Conservation (phyloP, 2,797 vertebrate species). For the Enteromius argenteus region DNA sequence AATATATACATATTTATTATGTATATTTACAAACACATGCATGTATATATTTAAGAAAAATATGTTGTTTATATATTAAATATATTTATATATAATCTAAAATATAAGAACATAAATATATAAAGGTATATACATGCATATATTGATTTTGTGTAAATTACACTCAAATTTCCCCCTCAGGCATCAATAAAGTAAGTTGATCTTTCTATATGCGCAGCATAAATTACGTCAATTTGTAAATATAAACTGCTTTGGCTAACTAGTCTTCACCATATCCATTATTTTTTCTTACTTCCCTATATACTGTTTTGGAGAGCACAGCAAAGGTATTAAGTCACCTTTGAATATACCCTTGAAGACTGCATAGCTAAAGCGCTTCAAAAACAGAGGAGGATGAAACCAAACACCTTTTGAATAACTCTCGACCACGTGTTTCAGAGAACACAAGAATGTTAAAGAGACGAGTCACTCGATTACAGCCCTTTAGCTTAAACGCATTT, state of each 20-base stretch:
- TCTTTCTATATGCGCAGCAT: background rate
- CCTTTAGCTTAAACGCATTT: slow-evolving; percentile 40
- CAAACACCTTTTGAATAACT: slow-evolving; percentile 74
- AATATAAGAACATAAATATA: no score
- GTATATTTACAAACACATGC: no score
- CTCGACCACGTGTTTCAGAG: slow-evolving; percentile 66
- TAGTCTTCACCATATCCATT: background rate
- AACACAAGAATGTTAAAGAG: slow-evolving; percentile 59
- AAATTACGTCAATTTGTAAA: background rate
- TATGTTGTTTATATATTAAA: background rate
- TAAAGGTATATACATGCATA: background rate
- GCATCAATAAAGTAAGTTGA: background rate
- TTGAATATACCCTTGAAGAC: slow-evolving; percentile 60
- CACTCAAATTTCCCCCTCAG: background rate
- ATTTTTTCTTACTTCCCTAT: background rate
- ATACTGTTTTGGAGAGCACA: slow-evolving; percentile 65
- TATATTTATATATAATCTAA: background rate
- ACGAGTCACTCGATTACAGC: slow-evolving; percentile 58
- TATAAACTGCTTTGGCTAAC: slow-evolving; percentile 4
- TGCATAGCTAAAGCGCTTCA: slow-evolving; percentile 62
- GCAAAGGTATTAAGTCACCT: slow-evolving; percentile 67
- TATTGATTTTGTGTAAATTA: background rate
- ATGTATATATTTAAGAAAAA: no score
- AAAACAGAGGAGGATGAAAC: slow-evolving; percentile 73
- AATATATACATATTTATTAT: no score